Base-by-base conservation (phyloP, 2,797 vertebrate species). In the Apogon talboti region DNA sequence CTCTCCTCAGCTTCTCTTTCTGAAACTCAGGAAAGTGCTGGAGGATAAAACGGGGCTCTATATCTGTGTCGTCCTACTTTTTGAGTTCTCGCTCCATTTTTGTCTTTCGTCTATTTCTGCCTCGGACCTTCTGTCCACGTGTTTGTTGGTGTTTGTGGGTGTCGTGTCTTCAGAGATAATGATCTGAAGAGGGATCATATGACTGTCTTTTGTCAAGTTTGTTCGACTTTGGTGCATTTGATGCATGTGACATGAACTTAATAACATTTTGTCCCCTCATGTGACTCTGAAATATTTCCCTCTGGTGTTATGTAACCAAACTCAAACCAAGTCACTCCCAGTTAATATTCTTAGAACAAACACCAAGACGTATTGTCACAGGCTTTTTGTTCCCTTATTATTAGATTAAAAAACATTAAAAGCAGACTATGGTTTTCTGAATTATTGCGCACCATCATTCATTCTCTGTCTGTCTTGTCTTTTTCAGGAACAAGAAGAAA, bases 401-500 rank as follows among this genome's bases (percentile, higher is more conserved):
- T 46, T 40, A 21, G 53, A 11, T 60, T 16, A 33, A 37, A n/a
- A 52, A 50, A 7, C 8, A 68, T 35, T n/a, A n/a, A n/a, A 21
- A 67, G 50, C 9, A 33, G 38, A 16, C 14, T 10, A 2, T 2
- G 18, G 2, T 21, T 50, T 0, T 6, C 18, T 53, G 11, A 1
- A 11, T 58, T 16, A 9, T 18, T 48, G 4, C 3, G 19, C 14
- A 65, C 3, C 15, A 1, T 72, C 24, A 4, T 44, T 57, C 0
- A 40, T 40, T 54, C 55, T 49, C 30, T 48, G 15, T 57, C 11
- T 6, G 46, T 73, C 9, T 40, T 79, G 16, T 86, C n/a, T 86
- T 60, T 89, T 81, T 65, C 86, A 99, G 98, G 98, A 99, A 81
- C 96, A 98, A 88, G 98, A 99, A 92, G 98, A 99, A 92, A 98